Evolutionary conservation across 2,797 vertebrate genomes (phyloP), one percentile per base, ranked within the genome.

Genomic region (Fistularia tabacaria): DNA sequence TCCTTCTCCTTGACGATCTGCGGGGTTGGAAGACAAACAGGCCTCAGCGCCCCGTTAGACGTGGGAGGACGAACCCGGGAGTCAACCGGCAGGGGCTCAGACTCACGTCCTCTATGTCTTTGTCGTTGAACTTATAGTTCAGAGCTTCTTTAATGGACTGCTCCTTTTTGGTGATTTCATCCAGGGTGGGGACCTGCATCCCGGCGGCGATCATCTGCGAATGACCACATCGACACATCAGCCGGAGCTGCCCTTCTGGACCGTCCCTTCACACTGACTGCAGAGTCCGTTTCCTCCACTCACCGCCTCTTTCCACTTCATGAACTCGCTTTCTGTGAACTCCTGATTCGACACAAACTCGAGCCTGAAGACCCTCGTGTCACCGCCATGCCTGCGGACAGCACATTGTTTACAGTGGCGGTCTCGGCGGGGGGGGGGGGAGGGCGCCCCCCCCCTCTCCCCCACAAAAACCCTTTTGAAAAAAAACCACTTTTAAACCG

Each of bases 311-410:
- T 95, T 99, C 97, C 97, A 99, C 82, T 99, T 99, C 94, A 98
- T 97, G 73, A 99, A 99, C 79, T 99, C 97, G 7, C 87, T 98
- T 83, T 99, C 97, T 65, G 95, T 95, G 66, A 99, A 98, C 74
- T 99, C 97, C 70, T 99, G 97, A 91, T 99, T 99, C 5, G 97
- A 99, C 75, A 99, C 97, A 73, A 99, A 99, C 79, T 99, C 97
- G 6, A 99, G 90, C 66, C 97, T 92, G 83, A 99, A 99, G 1
- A 99, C 97, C 44, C 97, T 92, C 0, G 94, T 94, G 88, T 99
- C 96, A 8, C 77, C 95, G 38, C 97, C 97, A 12, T 99, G 97
- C 80, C 97, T 99, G 79, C 89, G 65, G 49, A 49, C 82, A 7
- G 76, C 1, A 51, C 6, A 54, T 11, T 36, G 38, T 46, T 38